phyloP scores from a whole-genome alignment of 2,113 vertebrate genomes.

The Tretioscincus oriximinensis region DNA sequence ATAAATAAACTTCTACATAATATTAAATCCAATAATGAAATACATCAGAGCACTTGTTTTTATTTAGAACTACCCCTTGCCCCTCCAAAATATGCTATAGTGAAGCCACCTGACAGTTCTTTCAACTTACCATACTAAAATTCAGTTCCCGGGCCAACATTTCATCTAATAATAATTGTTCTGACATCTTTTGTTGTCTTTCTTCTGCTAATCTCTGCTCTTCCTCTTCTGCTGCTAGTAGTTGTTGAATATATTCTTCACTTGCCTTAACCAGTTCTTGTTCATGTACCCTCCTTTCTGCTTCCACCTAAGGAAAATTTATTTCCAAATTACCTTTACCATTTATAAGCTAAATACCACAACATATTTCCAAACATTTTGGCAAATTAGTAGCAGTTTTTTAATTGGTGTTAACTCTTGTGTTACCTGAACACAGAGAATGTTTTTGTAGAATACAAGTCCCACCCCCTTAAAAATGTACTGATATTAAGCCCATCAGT shows the following conservation, averaged over 20 bases:
- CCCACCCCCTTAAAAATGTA: not conserved
- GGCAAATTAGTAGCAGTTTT: not conserved
- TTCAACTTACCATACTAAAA: constrained; percentile 78
- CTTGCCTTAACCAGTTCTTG: constrained; percentile 87
- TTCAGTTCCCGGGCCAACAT: constrained; percentile 82
- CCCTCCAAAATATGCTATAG: not conserved
- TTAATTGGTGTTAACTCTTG: not conserved
- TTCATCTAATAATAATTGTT: constrained; percentile 83
- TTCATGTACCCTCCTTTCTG: constrained; percentile 79
- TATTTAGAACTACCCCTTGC: not conserved
- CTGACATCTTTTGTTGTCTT: constrained; percentile 68
- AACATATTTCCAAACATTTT: not conserved
- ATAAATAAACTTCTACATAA: not conserved
- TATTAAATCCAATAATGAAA: not conserved
- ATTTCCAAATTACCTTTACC: not conserved
- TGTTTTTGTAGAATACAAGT: not conserved
- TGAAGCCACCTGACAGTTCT: not conserved
- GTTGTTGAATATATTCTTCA: constrained; percentile 83
- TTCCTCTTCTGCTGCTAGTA: constrained; percentile 83
- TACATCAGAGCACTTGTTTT: not conserved
- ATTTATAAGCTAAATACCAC: not conserved
- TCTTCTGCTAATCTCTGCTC: constrained; percentile 71
- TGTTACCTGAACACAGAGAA: not conserved
- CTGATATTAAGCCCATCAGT: not conserved
- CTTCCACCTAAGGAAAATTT: constrained; percentile 74